phyloP scores from a whole-genome alignment of 2,113 vertebrate species.

The Hemicordylus capensis region DNA sequence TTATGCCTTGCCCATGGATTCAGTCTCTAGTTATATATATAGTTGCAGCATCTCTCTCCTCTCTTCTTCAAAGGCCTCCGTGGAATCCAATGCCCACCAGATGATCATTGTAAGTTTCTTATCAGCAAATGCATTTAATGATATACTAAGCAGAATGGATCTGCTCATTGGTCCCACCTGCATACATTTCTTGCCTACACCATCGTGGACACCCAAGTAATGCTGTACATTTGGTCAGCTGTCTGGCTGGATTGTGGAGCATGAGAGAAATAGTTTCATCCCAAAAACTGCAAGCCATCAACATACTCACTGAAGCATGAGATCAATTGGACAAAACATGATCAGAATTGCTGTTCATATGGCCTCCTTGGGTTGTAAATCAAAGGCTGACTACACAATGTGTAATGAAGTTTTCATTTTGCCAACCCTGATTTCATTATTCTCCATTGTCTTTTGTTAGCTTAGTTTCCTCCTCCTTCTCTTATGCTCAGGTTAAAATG shows the following conservation, averaged over 20 bases:
- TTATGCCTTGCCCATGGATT: no score
- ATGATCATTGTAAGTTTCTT: neutral
- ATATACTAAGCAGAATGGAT: neutral
- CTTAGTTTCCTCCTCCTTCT: neutral
- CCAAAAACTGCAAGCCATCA: neutral
- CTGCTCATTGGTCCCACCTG: neutral
- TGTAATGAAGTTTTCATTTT: slow-evolving; percentile 64
- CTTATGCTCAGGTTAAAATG: slow-evolving; percentile 16
- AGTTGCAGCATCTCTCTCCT: neutral
- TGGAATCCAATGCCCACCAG: accelerated
- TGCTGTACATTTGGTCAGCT: accelerated
- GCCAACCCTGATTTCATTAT: slow-evolving; percentile 56
- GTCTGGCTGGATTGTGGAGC: neutral
- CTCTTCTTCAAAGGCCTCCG: neutral
- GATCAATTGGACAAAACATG: slow-evolving; percentile 24
- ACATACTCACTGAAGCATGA: neutral
- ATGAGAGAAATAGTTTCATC: neutral
- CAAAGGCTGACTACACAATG: slow-evolving; percentile 52
- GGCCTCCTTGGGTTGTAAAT: slow-evolving; percentile 57
- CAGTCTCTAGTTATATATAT: no score
- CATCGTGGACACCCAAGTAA: neutral
- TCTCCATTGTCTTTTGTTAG: slow-evolving; percentile 53
- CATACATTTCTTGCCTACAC: neutral
- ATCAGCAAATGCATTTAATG: neutral
- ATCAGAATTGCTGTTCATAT: slow-evolving; percentile 37